phyloP scores from a whole-genome alignment of 2,113 vertebrate genomes.

The Haplotaxodon microlepis region DNA sequence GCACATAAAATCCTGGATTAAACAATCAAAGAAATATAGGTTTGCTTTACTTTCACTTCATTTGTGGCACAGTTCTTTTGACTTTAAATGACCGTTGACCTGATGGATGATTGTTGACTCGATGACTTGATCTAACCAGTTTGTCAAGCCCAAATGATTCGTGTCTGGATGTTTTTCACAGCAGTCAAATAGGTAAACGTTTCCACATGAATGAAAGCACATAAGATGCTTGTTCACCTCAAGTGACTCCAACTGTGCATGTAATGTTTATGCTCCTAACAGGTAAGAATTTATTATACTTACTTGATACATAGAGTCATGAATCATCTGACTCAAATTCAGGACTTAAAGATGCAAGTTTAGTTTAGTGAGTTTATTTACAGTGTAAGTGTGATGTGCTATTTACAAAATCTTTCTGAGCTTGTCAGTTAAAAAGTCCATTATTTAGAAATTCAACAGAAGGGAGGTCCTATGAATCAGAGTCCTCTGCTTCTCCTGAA shows the following conservation, averaged over 20 bases:
- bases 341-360: background rate
- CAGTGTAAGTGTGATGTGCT: rapidly evolving
- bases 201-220: background rate
- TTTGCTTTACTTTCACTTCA: background rate
- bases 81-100: background rate
- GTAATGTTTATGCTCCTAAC: background rate
- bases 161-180: background rate
- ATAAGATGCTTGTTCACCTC: background rate
- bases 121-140: background rate
- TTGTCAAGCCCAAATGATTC: background rate
- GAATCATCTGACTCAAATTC: background rate
- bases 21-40: background rate
- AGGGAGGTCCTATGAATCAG: background rate
- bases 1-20: background rate
- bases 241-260: background rate
- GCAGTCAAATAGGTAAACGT: background rate
- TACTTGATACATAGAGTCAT: background rate
- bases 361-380: rapidly evolving
- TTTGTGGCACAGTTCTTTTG: background rate
- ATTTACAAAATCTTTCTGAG: background rate
- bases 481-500: rapidly evolving
- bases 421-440: background rate
- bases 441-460: background rate
- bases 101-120: background rate
- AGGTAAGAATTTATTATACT: background rate